Evolutionary conservation across 2,113 vertebrate species (phyloP).

Genomic region (Neolamprologus ventralis): DNA sequence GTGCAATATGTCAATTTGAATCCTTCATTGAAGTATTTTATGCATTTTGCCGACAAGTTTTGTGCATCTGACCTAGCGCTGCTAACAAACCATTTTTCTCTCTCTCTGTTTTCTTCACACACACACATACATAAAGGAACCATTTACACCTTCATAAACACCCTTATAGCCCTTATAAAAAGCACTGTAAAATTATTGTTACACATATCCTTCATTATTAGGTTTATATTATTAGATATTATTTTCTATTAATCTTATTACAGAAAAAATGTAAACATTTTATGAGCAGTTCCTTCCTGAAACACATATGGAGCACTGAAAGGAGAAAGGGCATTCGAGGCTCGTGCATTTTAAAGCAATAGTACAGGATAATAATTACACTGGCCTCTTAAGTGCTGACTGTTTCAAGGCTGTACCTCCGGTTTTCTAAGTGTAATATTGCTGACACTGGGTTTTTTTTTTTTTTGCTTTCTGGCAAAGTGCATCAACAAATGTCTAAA

Average conservation of each 20-base stretch:
- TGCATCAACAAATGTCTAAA: not conserved
- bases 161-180: constrained; percentile 34
- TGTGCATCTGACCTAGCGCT: not conserved
- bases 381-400: not conserved
- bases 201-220: constrained; percentile 30
- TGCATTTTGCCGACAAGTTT: not conserved
- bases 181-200: not conserved
- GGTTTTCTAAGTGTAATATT: not conserved
- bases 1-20: not conserved
- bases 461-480: not conserved
- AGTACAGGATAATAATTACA: not conserved
- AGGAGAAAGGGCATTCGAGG: not conserved
- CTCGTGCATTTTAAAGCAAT: not conserved
- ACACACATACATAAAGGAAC: not conserved
- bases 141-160: constrained; percentile 32
- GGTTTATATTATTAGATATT: not conserved
- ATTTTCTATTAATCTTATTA: constrained; percentile 1
- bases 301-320: not conserved
- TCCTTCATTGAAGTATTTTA: constrained; percentile 34
- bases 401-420: not conserved
- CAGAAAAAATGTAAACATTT: constrained; percentile 24
- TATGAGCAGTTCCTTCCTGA: not conserved
- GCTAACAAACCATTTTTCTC: not conserved
- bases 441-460: not conserved
- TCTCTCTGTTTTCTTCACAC: not conserved